Evolutionary conservation across 2,888 invertebrate genomes (phyloP).

Genomic region (Rhynchonema sp.): DNA sequence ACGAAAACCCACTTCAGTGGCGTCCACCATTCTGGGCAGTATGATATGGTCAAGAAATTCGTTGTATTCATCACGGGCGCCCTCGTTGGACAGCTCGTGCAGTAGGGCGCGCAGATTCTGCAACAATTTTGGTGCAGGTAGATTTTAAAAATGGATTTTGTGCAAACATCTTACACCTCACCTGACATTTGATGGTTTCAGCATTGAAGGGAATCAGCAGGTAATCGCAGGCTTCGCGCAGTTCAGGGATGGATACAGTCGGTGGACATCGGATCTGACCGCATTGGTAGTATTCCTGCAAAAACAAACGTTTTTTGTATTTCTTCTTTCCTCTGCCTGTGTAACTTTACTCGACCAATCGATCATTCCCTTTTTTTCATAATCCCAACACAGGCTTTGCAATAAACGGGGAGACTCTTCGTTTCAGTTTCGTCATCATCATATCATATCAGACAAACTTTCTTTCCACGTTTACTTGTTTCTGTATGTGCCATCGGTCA

Average conservation of each 20-base stretch:
- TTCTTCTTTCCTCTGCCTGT: too few species aligned
- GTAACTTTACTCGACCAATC: too few species aligned
- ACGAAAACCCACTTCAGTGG: slow-evolving; percentile 35
- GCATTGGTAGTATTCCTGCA: slow-evolving; percentile 64
- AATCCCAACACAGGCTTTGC: too few species aligned
- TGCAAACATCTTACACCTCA: not conserved
- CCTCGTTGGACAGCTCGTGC: slow-evolving; percentile 95
- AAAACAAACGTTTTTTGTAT: too few species aligned
- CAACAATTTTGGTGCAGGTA: slow-evolving; percentile 8
- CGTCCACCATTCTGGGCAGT: slow-evolving; percentile 76
- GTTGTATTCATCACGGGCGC: slow-evolving; percentile 91
- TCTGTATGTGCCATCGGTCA: too few species aligned
- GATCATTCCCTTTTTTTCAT: too few species aligned
- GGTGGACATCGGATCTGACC: slow-evolving; percentile 83
- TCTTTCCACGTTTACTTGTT: too few species aligned
- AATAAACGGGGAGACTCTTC: too few species aligned
- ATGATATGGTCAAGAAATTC: slow-evolving; percentile 83
- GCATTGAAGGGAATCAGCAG: slow-evolving; percentile 76
- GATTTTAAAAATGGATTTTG: not conserved
- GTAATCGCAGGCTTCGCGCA: slow-evolving; percentile 95
- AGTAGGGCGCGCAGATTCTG: slow-evolving; percentile 50
- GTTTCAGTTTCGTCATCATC: too few species aligned
- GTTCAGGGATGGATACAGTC: slow-evolving; percentile 79
- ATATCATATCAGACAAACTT: too few species aligned
- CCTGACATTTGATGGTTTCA: not conserved